Conservation (phyloP, 2,888 invertebrate species). For the Drosophila parthenogenetica region DNA sequence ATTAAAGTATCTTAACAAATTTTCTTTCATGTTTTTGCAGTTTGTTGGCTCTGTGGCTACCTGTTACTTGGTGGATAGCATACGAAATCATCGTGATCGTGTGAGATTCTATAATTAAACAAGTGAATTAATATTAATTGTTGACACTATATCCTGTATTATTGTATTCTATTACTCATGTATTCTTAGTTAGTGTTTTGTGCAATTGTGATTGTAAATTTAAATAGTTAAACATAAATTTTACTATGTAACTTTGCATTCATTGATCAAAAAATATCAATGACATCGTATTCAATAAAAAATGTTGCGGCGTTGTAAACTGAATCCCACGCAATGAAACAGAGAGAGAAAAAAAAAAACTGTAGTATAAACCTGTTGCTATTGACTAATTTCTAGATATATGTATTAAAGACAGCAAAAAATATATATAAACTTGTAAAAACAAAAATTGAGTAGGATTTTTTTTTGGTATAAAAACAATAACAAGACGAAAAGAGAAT, state of each 20-base stretch:
- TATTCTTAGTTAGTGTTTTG: slow-evolving; percentile 44
- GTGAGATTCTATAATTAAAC: slow-evolving; percentile 79
- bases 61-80: slow-evolving; percentile 80
- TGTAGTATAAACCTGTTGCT: slow-evolving; percentile 63
- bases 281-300: slow-evolving; percentile 30
- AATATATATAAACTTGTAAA: slow-evolving; percentile 15
- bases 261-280: slow-evolving; percentile 69
- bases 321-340: slow-evolving; percentile 49
- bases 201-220: slow-evolving; percentile 69
- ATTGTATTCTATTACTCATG: slow-evolving; percentile 21
- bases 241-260: slow-evolving; percentile 38
- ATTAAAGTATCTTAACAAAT: slow-evolving; percentile 2
- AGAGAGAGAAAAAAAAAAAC: slow-evolving; percentile 17
- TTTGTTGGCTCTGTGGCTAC: slow-evolving; percentile 76
- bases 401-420: slow-evolving; percentile 45
- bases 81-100: slow-evolving; percentile 80
- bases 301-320: slow-evolving; percentile 49
- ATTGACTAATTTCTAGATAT: slow-evolving; percentile 61
- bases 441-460: slow-evolving; percentile 48
- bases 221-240: slow-evolving; percentile 13
- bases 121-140: slow-evolving; percentile 12
- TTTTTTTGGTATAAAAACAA: slow-evolving; percentile 29
- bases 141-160: slow-evolving; percentile 39
- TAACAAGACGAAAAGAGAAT: slow-evolving; percentile 32
- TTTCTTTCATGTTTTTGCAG: slow-evolving; percentile 45